Conservation (phyloP, 92 coral and sea anemone genomes). For the Siderastrea radians region DNA sequence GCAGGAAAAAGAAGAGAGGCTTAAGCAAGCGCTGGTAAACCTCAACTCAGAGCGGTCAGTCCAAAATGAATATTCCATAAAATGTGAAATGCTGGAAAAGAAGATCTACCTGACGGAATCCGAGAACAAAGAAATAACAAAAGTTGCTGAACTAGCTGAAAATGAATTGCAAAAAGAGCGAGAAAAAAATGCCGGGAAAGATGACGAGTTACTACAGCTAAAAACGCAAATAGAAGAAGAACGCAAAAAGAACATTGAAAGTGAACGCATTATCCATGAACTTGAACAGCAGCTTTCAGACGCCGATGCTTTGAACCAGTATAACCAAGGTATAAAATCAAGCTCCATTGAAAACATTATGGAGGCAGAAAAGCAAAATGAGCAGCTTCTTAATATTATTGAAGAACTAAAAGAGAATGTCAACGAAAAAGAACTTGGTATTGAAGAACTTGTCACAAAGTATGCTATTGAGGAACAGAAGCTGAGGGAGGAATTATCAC, state of each 20-base stretch:
- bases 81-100: conserved; percentile 81
- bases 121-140: conserved; percentile 62
- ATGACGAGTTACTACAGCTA: conserved; percentile 55
- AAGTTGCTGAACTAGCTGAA: conserved; percentile 58
- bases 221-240: conserved; percentile 57
- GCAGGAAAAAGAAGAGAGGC: conserved; percentile 61
- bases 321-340: conserved; percentile 82
- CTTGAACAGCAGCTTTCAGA: conserved; percentile 79
- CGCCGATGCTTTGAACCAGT: conserved; percentile 79
- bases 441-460: conserved; percentile 83
- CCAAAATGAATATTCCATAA: conserved; percentile 75
- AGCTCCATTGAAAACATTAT: conserved; percentile 82
- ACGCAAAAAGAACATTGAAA: conserved; percentile 59
- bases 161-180: conserved; percentile 52
- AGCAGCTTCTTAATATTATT: conserved; percentile 71
- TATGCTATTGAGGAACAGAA: conserved; percentile 90
- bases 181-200: conserved; percentile 22
- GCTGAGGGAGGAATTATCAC: conserved; percentile 72
- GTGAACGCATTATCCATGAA: conserved; percentile 65
- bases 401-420: conserved; percentile 77
- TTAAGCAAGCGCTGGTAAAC: conserved; percentile 66
- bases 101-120: conserved; percentile 69
- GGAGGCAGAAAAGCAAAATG: conserved; percentile 85
- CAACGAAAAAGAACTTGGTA: conserved; percentile 82
- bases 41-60: conserved; percentile 79